phyloP scores from a whole-genome alignment of 2,113 vertebrate species.

The Pachyramphus minor region DNA sequence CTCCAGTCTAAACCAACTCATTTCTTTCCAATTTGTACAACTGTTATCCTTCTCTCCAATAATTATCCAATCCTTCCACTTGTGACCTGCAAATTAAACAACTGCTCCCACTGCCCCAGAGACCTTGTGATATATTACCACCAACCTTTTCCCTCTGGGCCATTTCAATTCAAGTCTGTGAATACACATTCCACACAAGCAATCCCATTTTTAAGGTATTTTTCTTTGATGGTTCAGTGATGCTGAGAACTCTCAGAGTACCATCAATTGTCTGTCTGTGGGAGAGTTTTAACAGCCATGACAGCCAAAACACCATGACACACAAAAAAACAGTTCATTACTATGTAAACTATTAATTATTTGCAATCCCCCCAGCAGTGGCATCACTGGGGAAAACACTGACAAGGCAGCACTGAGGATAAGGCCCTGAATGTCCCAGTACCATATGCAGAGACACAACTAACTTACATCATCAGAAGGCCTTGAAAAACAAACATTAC shows the following conservation, averaged over 20 bases:
- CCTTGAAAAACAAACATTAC: not conserved
- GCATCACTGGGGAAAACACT: not conserved
- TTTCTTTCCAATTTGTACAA: not conserved
- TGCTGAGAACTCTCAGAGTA: not conserved
- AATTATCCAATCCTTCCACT: not conserved
- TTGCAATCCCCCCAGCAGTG: not conserved
- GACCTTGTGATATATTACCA: not conserved
- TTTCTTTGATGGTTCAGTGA: not conserved
- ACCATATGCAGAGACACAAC: not conserved
- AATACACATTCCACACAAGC: not conserved
- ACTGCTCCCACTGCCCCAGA: not conserved
- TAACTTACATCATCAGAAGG: not conserved
- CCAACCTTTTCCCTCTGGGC: not conserved
- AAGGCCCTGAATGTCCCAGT: not conserved
- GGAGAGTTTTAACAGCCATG: not conserved
- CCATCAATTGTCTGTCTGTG: accelerated
- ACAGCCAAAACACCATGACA: not conserved
- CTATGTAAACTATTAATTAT: not conserved
- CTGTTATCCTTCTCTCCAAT: not conserved
- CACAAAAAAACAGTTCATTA: accelerated
- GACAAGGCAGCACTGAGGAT: not conserved
- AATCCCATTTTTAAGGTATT: not conserved
- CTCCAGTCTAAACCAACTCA: not conserved
- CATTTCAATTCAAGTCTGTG: not conserved
- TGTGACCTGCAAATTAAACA: not conserved